Conservation (phyloP, 2,888 invertebrate species). For the Amiota mariae region DNA sequence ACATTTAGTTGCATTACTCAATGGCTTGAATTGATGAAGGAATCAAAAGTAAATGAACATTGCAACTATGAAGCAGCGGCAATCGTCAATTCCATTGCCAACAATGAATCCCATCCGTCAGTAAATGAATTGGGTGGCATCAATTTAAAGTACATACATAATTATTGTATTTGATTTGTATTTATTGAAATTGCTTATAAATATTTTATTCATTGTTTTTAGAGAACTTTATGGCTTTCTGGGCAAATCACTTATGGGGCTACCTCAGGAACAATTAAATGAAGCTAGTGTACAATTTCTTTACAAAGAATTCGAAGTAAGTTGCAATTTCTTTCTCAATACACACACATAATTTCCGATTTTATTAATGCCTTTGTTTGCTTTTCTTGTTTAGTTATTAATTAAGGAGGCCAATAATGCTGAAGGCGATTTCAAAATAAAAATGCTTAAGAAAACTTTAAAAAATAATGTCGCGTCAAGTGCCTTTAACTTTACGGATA, state of each 20-base stretch:
- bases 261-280: conserved; percentile 61
- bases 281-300: conserved; percentile 58
- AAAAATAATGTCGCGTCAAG: conserved; percentile 16
- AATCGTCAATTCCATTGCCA: conserved; percentile 57
- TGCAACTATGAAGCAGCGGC: conserved; percentile 64
- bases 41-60: conserved; percentile 41
- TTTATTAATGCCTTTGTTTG: background rate
- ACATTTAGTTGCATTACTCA: conserved; percentile 60
- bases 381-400: conserved; percentile 42
- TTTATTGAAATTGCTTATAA: background rate
- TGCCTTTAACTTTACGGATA: conserved; percentile 35
- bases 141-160: conserved; percentile 41
- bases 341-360: background rate
- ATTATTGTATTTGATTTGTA: background rate
- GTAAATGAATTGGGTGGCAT: conserved; percentile 44
- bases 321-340: background rate
- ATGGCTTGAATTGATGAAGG: conserved; percentile 62
- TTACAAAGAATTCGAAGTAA: conserved; percentile 63
- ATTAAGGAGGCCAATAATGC: conserved; percentile 64
- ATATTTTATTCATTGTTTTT: conserved; percentile 4
- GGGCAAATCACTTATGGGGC: conserved; percentile 64
- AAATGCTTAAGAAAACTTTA: conserved; percentile 49
- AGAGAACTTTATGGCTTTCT: conserved; percentile 68
- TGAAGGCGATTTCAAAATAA: conserved; percentile 49
- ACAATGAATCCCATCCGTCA: conserved; percentile 56